phyloP scores from a whole-genome alignment of 2,797 vertebrate species.

The Mionectes olivaceus region DNA sequence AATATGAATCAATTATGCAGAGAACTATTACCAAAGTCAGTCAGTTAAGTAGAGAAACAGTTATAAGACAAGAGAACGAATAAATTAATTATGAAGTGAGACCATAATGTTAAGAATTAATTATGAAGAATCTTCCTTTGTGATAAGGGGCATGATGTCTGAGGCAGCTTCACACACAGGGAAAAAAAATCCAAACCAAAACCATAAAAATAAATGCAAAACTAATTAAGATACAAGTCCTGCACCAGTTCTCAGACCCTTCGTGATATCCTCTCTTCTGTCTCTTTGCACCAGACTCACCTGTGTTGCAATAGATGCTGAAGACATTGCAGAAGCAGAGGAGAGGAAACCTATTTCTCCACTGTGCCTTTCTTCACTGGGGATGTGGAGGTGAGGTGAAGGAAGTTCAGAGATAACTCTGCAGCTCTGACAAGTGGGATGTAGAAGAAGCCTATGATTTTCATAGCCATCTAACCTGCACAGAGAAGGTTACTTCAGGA shows the following conservation, averaged over 20 bases:
- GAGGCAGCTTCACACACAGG: neutral
- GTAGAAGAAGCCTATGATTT: neutral
- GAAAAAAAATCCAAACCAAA: neutral
- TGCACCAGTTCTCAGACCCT: neutral
- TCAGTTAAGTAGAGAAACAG: slow-evolving; percentile 29
- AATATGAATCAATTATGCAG: slow-evolving; percentile 59
- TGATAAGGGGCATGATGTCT: neutral
- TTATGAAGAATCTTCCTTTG: slow-evolving; percentile 20
- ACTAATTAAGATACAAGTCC: neutral
- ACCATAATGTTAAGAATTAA: slow-evolving; percentile 30
- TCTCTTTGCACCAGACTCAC: neutral
- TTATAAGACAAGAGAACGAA: slow-evolving; percentile 25
- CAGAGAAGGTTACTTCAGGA: neutral
- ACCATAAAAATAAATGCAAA: neutral
- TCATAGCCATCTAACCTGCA: neutral
- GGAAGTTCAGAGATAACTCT: neutral
- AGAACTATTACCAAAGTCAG: slow-evolving; percentile 42
- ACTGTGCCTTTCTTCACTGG: neutral
- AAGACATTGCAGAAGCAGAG: neutral
- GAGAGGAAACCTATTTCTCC: neutral
- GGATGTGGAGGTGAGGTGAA: accelerated
- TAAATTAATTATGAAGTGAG: slow-evolving; percentile 40
- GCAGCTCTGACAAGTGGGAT: neutral
- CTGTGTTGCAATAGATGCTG: neutral
- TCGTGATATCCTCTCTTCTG: neutral